Evolutionary conservation across 1,140 invertebrate genomes (phyloP).

Genomic region (Lepeophtheirus salmonis): DNA sequence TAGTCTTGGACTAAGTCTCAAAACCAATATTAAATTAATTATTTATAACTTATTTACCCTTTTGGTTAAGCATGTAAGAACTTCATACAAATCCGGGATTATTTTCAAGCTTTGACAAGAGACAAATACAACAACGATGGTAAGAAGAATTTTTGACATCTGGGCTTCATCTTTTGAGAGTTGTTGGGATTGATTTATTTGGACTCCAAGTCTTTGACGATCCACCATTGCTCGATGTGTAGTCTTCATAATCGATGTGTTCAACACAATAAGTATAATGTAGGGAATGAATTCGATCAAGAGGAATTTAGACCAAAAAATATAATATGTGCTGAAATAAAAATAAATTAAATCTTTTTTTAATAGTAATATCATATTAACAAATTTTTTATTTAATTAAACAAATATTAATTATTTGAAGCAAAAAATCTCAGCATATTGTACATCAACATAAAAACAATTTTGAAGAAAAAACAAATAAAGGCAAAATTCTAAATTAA

Average conservation of each 20-base stretch:
- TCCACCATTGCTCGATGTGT: not conserved
- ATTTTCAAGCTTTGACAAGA: conserved; percentile 9
- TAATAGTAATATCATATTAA: no score
- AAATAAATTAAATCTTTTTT: no score
- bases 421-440: no score
- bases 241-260: not conserved
- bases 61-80: not conserved
- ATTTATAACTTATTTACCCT: not conserved
- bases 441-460: no score
- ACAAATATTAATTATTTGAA: no score
- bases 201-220: not conserved
- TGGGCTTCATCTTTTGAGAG: not conserved
- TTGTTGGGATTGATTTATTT: not conserved
- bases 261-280: conserved; percentile 1
- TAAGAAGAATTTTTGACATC: not conserved
- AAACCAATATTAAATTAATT: not conserved
- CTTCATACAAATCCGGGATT: conserved; percentile 16
- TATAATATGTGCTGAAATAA: conserved; percentile 5
- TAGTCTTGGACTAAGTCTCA: not conserved
- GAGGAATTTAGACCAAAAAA: conserved; percentile 13
- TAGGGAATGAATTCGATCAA: conserved; percentile 8
- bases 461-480: no score
- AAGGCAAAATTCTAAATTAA: no score
- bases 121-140: conserved; percentile 2
- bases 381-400: no score